These are phyloP conservation scores for Sander lucioperca DNA, from an alignment of 2,113 vertebrate genomes.

Conservation along the genomic window DNA sequence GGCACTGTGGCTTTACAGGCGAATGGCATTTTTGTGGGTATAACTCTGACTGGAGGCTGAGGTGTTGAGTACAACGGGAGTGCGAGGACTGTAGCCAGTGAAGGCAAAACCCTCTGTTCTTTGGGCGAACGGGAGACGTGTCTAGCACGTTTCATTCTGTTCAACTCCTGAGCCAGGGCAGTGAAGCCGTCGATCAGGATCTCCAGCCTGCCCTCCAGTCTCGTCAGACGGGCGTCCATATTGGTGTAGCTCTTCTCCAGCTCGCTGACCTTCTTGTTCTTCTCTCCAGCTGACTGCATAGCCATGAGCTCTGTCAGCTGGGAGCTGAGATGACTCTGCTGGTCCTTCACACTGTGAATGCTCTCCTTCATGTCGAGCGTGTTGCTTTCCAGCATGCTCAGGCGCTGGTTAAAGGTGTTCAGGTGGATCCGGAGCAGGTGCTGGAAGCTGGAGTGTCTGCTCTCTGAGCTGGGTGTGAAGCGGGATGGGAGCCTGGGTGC, in stretches of 20 bases:
- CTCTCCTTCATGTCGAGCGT: constrained; percentile 80
- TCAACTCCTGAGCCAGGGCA: constrained; percentile 80
- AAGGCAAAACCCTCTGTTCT: constrained; percentile 46
- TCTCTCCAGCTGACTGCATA: constrained; percentile 46
- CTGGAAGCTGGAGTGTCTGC: constrained; percentile 71
- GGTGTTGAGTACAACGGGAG: constrained; percentile 34
- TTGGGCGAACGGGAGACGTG: constrained; percentile 51
- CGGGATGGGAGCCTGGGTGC: constrained; percentile 52
- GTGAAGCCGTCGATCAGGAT: constrained; percentile 84
- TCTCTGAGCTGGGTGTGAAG: constrained; percentile 71
- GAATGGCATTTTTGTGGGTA: constrained; percentile 43
- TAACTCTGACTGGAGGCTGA: constrained; percentile 7
- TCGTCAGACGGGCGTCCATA: constrained; percentile 73
- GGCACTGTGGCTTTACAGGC: constrained; percentile 47
- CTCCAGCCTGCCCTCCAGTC: constrained; percentile 79
- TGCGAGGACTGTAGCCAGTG: constrained; percentile 22
- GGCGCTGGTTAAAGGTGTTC: constrained; percentile 79
- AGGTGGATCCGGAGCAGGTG: constrained; percentile 71
- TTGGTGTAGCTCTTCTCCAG: constrained; percentile 73
- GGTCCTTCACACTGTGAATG: constrained; percentile 62
- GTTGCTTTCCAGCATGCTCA: constrained; percentile 82
- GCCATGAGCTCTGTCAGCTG: constrained; percentile 69
- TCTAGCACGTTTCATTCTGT: constrained; percentile 76
- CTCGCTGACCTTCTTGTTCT: constrained; percentile 55
- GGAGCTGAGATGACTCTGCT: constrained; percentile 69